Base-by-base conservation (phyloP, 2,113 vertebrate genomes). In the Ondatra zibethicus region DNA sequence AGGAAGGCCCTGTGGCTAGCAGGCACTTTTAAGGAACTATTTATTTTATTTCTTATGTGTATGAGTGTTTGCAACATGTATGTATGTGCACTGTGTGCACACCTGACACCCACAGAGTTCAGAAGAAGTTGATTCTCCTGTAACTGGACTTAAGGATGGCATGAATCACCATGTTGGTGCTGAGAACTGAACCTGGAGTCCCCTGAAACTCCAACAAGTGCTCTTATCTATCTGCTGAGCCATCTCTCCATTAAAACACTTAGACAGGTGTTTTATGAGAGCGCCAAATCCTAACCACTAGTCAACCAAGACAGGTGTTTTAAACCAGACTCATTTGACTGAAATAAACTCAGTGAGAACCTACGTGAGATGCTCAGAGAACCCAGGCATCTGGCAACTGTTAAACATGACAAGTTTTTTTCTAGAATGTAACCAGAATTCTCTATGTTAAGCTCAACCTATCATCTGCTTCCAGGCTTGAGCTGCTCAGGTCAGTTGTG, bases 261-360 rank as follows among this genome's bases (percentile, higher is more conserved):
- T 81, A 8, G 52, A 58, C 55, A 58, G 58, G 58, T 21, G 58
- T 21, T 58, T 21, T 58, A 21, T 21, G 58, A 58, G 55, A 58
- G 6, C 5, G 1, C 19, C 58, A 58, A 58, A 58, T 58, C 19
- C 58, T 58, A 58, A 58, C 58, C 58, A 7, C 58, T 58, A 58
- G 58, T 58, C 58, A 58, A 58, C 58, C 58, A 58, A 0, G 58
- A 29, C 25, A 45, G n/a, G 27, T 42, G 61, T 63, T 31, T 82
- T 17, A 84, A 85, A 58, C 33, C 14, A 89, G 81, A 86, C 47
- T 90, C 65, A 78, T 77, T 77, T 45, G 50, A 82, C 87, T 88
- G 31, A 39, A 95, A 93, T 65, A 65, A 93, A 94, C 5, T 25
- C 61, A 88, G 31, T 91, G 82, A 90, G 92, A 58, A 63, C n/a